Evolutionary conservation across 2,888 invertebrate species (phyloP).

Genomic region (Nomada lathburiana): DNA sequence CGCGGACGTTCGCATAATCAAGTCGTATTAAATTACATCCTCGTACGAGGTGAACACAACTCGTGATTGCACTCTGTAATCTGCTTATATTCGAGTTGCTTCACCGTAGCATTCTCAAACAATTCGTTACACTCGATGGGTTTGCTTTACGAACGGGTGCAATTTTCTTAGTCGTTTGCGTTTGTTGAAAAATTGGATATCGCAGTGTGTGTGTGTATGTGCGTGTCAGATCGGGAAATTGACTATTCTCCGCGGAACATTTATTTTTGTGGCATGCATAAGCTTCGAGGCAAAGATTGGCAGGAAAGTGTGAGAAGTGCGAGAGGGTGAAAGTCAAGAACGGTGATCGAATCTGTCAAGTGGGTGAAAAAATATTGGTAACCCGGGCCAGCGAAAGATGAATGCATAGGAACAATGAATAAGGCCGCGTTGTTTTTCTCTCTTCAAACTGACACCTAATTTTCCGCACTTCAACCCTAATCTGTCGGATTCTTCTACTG

Average conservation of each 20-base stretch:
- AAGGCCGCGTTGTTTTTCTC: constrained; percentile 61
- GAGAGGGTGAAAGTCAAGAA: constrained; percentile 31
- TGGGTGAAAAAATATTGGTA: constrained; percentile 71
- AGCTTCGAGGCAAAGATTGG: constrained; percentile 40
- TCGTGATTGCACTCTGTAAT: constrained; percentile 50
- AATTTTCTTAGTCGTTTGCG: no score
- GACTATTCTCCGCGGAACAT: not conserved
- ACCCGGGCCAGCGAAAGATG: constrained; percentile 62
- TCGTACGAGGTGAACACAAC: constrained; percentile 44
- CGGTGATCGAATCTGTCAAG: constrained; percentile 74
- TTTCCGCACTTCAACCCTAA: constrained; percentile 78
- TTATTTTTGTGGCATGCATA: constrained; percentile 54
- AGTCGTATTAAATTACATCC: constrained; percentile 52
- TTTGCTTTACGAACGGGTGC: no score
- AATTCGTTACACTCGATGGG: not conserved
- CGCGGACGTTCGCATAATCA: constrained; percentile 38
- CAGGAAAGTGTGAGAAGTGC: constrained; percentile 26
- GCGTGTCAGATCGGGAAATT: no score
- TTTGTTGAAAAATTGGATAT: no score
- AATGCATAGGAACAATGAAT: constrained; percentile 72
- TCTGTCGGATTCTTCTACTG: constrained; percentile 72
- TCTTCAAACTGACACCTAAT: constrained; percentile 74
- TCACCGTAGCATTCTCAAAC: constrained; percentile 5
- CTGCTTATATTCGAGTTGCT: constrained; percentile 24
- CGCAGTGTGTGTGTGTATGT: no score